Percentiles rank a stretch among this genome's conserved stretches.
Evolutionary conservation across 2,888 invertebrate species (phyloP).

Genomic region (Eupelmus urozonus): DNA sequence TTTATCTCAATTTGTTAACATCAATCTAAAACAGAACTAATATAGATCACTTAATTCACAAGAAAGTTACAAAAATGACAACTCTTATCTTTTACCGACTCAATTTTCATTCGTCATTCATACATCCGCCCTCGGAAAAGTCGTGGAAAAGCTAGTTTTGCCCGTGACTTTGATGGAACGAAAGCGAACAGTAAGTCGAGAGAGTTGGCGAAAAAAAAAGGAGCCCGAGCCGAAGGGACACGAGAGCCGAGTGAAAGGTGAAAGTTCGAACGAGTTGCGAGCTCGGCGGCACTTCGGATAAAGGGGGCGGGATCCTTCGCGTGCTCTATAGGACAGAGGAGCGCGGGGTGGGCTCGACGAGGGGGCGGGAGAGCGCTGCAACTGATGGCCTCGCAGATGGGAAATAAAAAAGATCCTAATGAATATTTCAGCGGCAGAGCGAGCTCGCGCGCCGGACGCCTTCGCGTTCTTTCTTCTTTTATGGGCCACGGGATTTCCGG

Average conservation of each 20-base stretch:
- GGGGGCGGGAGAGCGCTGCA: slow-evolving; percentile 43
- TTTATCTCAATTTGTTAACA: no score
- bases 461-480: slow-evolving; percentile 35
- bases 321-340: slow-evolving; percentile 58
- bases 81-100: no score
- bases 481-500: slow-evolving; percentile 7
- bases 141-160: no score
- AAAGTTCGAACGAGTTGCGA: slow-evolving; percentile 14
- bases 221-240: slow-evolving; percentile 23
- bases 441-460: no score
- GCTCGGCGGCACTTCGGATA: slow-evolving; percentile 28
- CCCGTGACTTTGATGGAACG: slow-evolving; percentile 2
- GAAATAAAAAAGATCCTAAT: slow-evolving; percentile 48
- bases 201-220: slow-evolving; percentile 20
- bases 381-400: slow-evolving; percentile 44
- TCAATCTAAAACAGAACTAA: no score
- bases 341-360: neutral
- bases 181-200: neutral
- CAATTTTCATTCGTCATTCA: no score
- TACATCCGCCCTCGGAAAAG: neutral
- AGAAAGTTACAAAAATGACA: no score
- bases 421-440: slow-evolving; percentile 49
- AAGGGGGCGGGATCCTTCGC: slow-evolving; percentile 42
- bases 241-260: no score
- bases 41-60: no score